Percentiles rank a stretch among this genome's conserved stretches.
Conservation (phyloP, 2,888 invertebrate genomes). For the Dendrolimus houi region DNA sequence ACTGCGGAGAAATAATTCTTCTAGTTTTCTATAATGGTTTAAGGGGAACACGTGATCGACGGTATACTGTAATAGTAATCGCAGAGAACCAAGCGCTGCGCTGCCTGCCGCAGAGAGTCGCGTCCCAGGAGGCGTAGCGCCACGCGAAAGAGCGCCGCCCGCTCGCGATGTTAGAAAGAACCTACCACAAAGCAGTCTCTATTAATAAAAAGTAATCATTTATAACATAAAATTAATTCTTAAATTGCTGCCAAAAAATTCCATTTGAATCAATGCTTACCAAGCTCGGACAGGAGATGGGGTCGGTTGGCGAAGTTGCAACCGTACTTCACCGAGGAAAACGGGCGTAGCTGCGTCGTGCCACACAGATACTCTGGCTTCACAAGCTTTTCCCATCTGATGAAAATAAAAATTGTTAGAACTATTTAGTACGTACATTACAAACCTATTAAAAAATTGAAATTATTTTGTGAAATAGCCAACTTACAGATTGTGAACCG, state of each 20-base stretch:
- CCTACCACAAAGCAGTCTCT: conserved; percentile 57
- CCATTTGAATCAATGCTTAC: conserved; percentile 57
- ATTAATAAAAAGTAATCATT: background rate
- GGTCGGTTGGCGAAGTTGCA: conserved; percentile 83
- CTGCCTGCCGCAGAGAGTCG: conserved; percentile 76
- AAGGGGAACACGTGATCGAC: conserved; percentile 93
- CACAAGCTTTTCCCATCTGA: conserved; percentile 82
- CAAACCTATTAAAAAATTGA: too few relatives aligned
- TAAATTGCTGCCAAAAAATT: background rate
- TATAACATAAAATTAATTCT: background rate
- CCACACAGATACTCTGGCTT: conserved; percentile 89
- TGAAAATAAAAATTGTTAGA: background rate
- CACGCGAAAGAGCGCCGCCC: conserved; percentile 79
- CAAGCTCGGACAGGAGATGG: conserved; percentile 79
- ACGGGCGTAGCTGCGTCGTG: conserved; percentile 90
- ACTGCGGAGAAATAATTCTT: conserved; percentile 85
- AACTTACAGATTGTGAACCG: conserved; percentile 72
- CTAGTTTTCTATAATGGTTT: conserved; percentile 85
- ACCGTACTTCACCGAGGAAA: conserved; percentile 91
- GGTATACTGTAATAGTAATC: conserved; percentile 91
- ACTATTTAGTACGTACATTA: too few relatives aligned
- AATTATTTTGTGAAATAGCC: background rate
- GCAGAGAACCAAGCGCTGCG: conserved; percentile 85
- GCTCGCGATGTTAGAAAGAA: conserved; percentile 77
- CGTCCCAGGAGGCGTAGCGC: conserved; percentile 85